phyloP scores from a whole-genome alignment of 2,888 invertebrate genomes.

The Tinea pellionella region DNA sequence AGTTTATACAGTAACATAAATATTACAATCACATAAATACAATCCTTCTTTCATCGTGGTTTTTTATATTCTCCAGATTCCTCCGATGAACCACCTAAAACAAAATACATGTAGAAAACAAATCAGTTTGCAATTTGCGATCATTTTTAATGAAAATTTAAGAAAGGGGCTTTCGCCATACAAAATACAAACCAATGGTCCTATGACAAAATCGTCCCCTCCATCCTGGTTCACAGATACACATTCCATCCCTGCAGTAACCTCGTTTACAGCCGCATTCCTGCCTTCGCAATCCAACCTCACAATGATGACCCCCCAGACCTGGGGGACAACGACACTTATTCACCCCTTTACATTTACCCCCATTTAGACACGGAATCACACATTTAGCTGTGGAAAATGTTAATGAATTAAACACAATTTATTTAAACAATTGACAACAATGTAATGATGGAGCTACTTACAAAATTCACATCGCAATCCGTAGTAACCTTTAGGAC shows the following conservation, averaged over 20 bases:
- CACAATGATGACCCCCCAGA: slow-evolving; percentile 90
- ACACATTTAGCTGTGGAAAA: slow-evolving; percentile 80
- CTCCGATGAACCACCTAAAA: slow-evolving; percentile 50
- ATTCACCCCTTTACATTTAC: slow-evolving; percentile 89
- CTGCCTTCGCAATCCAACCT: slow-evolving; percentile 80
- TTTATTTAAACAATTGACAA: not conserved
- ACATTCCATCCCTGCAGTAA: slow-evolving; percentile 76
- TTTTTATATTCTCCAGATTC: slow-evolving; percentile 60
- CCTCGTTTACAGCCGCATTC: slow-evolving; percentile 84
- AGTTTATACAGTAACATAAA: too few relatives aligned
- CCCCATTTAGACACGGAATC: slow-evolving; percentile 91
- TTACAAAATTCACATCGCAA: slow-evolving; percentile 91
- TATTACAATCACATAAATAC: too few relatives aligned
- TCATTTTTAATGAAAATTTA: too few relatives aligned
- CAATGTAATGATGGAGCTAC: slow-evolving; percentile 37
- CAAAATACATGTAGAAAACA: not conserved
- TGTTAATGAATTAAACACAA: slow-evolving; percentile 4
- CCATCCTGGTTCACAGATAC: slow-evolving; percentile 87
- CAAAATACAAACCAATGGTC: slow-evolving; percentile 24
- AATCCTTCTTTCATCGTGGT: slow-evolving; percentile 37
- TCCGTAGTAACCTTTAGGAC: slow-evolving; percentile 92
- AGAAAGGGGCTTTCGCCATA: too few relatives aligned
- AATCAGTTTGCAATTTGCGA: not conserved
- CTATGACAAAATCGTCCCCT: slow-evolving; percentile 84
- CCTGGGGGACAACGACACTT: slow-evolving; percentile 89